Base-by-base conservation (phyloP, 2,797 vertebrate species). In the Glossophaga mutica region DNA sequence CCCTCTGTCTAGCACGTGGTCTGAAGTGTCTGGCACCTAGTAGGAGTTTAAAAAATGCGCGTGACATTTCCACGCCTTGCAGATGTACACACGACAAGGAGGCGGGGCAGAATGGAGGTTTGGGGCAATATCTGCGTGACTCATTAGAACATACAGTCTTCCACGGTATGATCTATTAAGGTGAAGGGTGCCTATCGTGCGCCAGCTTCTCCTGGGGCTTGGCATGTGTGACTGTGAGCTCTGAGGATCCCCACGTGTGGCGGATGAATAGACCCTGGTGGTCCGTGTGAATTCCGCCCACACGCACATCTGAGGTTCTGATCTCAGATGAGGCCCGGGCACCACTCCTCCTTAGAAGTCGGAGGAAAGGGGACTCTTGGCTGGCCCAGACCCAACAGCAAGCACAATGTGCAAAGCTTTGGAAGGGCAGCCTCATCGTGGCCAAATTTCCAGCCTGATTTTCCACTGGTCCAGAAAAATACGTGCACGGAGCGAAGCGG, bases 391-490 rank as follows among this genome's bases (percentile, higher is more conserved):
- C 34, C 1, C 24, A 90, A 81, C 24, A 67, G 55, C 85, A 94
- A 94, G 91, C 73, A 94, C 94, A 82, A 73, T 57, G 46, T 55
- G 52, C 87, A 67, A 84, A 79, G 91, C 78, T 94, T 68, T 83
- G 73, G 82, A 97, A 96, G 70, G 94, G 93, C 81, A 88, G 14
- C 34, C 34, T 90, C 55, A 10, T 44, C 12, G 9, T 19, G 87
- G 95, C 95, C 88, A 95, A 92, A 82, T 93, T 90, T 85, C 94
- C 88, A 94, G 90, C 76, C 71, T 96, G 46, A 42, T 95, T 96
- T 97, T 79, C 93, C 96, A 90, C 83, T 29, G 92, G 86, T 92
- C 90, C 52, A 81, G 94, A 96, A 94, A 95, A 96, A 92, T 73
- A 78, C 22, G 90, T 93, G 95, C 91, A 46, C 34, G 46, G 65